phyloP scores from a whole-genome alignment of 2,113 vertebrate species.

The Gambusia affinis region DNA sequence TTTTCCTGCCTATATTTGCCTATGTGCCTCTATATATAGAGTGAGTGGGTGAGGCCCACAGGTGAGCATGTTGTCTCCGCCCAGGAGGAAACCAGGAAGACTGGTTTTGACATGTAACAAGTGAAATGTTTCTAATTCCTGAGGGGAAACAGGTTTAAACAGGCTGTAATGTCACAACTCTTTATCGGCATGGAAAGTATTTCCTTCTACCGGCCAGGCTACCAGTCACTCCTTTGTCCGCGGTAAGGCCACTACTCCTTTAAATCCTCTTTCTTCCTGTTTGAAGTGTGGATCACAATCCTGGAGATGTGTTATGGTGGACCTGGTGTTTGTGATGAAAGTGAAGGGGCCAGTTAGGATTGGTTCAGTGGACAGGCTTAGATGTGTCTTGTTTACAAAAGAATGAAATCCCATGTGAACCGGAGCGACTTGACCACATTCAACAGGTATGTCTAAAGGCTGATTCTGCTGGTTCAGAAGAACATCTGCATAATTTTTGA shows the following conservation, averaged over 20 bases:
- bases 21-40: neutral
- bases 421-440: neutral
- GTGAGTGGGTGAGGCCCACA: no score
- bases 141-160: constrained; percentile 54
- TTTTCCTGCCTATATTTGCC: neutral
- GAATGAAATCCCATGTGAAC: constrained; percentile 19
- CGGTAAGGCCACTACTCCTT: constrained; percentile 48
- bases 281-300: constrained; percentile 5
- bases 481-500: neutral
- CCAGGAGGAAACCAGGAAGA: neutral
- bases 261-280: neutral
- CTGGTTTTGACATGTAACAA: constrained; percentile 6
- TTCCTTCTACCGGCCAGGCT: constrained; percentile 2
- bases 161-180: constrained; percentile 43
- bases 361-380: neutral
- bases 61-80: neutral
- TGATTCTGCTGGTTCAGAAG: constrained; percentile 5
- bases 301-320: neutral
- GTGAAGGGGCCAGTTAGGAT: neutral
- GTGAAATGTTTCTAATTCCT: constrained; percentile 63
- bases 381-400: constrained; percentile 26
- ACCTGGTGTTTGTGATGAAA: neutral
- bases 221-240: constrained; percentile 23
- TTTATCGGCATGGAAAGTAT: constrained; percentile 10
- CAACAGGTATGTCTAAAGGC: neutral